Conservation (phyloP, 1,140 invertebrate genomes). For the Drosophila tristis region DNA sequence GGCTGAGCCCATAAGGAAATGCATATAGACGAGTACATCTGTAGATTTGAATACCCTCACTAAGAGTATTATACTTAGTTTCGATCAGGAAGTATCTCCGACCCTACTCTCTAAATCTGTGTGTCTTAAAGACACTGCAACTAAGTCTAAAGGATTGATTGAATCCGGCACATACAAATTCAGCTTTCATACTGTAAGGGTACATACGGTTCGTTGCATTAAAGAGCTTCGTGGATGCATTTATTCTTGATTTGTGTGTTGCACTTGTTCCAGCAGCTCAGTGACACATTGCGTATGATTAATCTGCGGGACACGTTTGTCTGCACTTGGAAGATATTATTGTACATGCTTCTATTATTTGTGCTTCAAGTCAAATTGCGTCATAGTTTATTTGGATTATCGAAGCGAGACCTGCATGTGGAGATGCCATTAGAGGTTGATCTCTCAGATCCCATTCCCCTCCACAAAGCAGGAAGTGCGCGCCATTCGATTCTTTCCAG, state of each 20-base stretch:
- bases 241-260: neutral
- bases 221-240: no score
- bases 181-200: no score
- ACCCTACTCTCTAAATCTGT: no score
- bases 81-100: no score
- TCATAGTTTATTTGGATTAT: neutral
- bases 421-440: slow-evolving; percentile 23
- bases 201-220: no score
- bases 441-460: slow-evolving; percentile 1
- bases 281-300: slow-evolving; percentile 57
- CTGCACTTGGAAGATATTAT: no score
- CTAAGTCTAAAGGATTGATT: no score
- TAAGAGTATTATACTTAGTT: no score
- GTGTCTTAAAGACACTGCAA: no score
- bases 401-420: slow-evolving; percentile 24
- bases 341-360: neutral
- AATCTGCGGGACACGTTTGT: slow-evolving; percentile 1
- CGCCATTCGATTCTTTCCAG: slow-evolving; percentile 42
- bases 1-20: slow-evolving; percentile 48
- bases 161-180: no score
- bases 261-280: neutral
- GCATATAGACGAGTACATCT: slow-evolving; percentile 4
- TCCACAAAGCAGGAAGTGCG: slow-evolving; percentile 50
- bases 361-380: neutral
- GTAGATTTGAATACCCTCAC: no score